phyloP scores from a whole-genome alignment of 1,140 invertebrate species.

The Calephelis virginiensis region DNA sequence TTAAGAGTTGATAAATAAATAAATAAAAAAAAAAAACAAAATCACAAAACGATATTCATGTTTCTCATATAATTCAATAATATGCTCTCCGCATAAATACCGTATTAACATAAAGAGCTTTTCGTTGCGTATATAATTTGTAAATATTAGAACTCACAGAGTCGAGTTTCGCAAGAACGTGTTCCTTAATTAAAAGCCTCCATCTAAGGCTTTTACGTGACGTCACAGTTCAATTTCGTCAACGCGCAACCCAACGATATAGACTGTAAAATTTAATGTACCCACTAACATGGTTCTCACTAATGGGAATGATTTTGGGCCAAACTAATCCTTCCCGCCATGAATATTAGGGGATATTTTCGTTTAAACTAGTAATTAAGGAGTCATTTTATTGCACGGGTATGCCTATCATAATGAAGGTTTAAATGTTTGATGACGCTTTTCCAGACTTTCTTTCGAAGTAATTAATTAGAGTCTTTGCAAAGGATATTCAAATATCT shows the following conservation, averaged over 20 bases:
- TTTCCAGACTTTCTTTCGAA: conserved; percentile 13
- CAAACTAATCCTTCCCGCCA: conserved; percentile 8
- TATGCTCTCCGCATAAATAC: too few species aligned
- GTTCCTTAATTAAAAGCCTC: too few species aligned
- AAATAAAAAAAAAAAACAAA: too few species aligned
- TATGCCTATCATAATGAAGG: conserved; percentile 15
- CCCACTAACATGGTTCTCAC: conserved; percentile 18
- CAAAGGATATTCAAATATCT: conserved; percentile 13
- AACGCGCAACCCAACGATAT: conserved; percentile 30
- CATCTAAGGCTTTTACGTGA: conserved; percentile 18
- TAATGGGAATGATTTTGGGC: conserved; percentile 16
- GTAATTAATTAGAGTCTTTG: conserved; percentile 14
- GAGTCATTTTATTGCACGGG: conserved; percentile 4
- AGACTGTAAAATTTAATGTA: conserved; percentile 32
- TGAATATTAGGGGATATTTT: not conserved
- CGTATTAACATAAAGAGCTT: too few species aligned
- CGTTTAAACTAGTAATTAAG: not conserved
- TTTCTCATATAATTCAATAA: too few species aligned
- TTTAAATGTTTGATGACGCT: conserved; percentile 17
- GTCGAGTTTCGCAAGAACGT: too few species aligned
- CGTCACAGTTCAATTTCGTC: conserved; percentile 35
- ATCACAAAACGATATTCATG: too few species aligned
- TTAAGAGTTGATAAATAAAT: too few species aligned
- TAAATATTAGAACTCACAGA: too few species aligned
- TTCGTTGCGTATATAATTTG: too few species aligned